Conservation (phyloP, 1,140 invertebrate genomes). For the Periplaneta americana region DNA sequence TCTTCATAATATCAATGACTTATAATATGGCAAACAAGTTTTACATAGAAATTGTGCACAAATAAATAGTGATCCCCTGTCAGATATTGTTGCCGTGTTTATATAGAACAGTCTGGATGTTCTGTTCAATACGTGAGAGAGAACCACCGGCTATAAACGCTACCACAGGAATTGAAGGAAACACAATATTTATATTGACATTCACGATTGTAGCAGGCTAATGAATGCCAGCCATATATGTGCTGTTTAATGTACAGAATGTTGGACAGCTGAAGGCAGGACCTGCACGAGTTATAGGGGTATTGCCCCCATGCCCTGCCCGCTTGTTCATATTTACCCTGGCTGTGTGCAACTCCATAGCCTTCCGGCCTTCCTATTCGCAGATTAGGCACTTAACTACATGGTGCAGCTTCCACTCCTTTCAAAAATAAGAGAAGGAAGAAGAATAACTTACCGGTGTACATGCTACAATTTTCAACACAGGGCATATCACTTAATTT, state of each 20-base stretch:
- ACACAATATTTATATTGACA: neutral
- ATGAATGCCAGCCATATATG: neutral
- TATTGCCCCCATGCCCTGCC: neutral
- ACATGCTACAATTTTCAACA: neutral
- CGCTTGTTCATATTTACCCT: neutral
- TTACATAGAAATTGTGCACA: too few relatives aligned
- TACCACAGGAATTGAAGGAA: neutral
- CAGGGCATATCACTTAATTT: neutral
- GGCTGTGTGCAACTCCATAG: too few relatives aligned
- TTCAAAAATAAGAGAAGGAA: too few relatives aligned
- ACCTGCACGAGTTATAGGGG: neutral
- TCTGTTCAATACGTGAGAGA: neutral
- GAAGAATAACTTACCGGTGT: neutral
- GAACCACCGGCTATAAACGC: neutral
- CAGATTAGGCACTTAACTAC: neutral
- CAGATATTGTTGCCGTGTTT: too few relatives aligned
- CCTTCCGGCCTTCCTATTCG: neutral
- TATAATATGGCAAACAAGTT: too few relatives aligned
- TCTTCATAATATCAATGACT: too few relatives aligned
- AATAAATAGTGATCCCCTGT: too few relatives aligned
- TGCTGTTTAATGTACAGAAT: too few relatives aligned
- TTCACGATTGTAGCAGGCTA: neutral
- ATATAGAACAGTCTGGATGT: too few relatives aligned
- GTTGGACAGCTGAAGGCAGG: neutral
- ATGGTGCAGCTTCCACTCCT: neutral